Evolutionary conservation across 1,140 invertebrate species (phyloP).

Genomic region (Zaprionus tsacasi): DNA sequence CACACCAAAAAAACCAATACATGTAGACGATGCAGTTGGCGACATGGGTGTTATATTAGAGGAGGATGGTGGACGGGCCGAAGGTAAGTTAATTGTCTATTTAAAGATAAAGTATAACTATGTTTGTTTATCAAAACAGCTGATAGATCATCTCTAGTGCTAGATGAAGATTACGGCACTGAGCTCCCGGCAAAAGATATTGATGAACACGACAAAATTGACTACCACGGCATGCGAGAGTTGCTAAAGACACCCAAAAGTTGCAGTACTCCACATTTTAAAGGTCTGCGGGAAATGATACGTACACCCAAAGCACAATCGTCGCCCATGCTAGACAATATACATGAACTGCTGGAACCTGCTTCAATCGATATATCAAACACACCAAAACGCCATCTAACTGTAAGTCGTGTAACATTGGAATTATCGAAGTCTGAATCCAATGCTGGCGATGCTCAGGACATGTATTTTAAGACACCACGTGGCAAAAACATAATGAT

Average conservation of each 20-base stretch:
- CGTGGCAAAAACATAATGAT: constrained; percentile 75
- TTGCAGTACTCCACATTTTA: constrained; percentile 71
- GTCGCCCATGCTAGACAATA: constrained; percentile 63
- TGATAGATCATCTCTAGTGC: constrained; percentile 4
- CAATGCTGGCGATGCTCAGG: constrained; percentile 22
- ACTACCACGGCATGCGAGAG: constrained; percentile 61
- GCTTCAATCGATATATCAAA: constrained; percentile 5
- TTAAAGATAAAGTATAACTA: not conserved
- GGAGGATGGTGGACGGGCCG: constrained; percentile 30
- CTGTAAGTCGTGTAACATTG: constrained; percentile 15
- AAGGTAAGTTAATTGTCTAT: constrained; percentile 36
- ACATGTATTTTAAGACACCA: constrained; percentile 67
- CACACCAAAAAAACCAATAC: constrained; percentile 36
- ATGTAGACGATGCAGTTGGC: constrained; percentile 60
- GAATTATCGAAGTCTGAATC: constrained; percentile 7
- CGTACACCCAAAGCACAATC: constrained; percentile 55
- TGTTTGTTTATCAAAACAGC: not conserved
- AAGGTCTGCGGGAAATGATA: constrained; percentile 64
- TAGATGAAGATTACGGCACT: constrained; percentile 63
- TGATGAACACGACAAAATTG: constrained; percentile 53
- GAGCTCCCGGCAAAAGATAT: constrained; percentile 37
- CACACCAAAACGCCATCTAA: constrained; percentile 34
- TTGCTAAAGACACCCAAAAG: constrained; percentile 65
- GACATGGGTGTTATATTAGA: constrained; percentile 71
- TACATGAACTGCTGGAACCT: constrained; percentile 62